Evolutionary conservation across 2,113 vertebrate species (phyloP).

Genomic region (Megatriorchis doriae): DNA sequence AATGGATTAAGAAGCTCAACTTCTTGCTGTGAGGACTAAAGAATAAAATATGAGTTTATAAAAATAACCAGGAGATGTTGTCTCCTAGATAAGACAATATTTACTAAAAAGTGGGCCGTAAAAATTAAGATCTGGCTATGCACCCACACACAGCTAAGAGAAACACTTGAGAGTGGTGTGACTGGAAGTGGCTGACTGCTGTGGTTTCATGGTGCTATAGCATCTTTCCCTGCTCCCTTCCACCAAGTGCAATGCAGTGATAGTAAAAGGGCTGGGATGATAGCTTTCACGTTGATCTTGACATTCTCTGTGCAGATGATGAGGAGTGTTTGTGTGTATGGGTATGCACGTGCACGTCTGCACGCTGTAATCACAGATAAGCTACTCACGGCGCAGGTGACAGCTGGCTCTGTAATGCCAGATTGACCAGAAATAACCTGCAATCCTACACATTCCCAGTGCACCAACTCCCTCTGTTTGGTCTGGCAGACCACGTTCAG

Average conservation of each 20-base stretch:
- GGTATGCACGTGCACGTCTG: fast-evolving
- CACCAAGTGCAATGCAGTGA: background rate
- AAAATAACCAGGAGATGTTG: background rate
- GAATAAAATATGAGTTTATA: background rate
- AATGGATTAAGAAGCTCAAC: background rate
- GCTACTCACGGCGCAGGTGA: fast-evolving
- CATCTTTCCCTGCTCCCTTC: background rate
- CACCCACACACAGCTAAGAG: background rate
- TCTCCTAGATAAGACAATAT: background rate
- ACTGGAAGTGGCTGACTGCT: background rate
- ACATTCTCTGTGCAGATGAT: background rate
- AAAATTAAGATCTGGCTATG: background rate
- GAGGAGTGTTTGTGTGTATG: too few relatives aligned
- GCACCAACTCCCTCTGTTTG: background rate
- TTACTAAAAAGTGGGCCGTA: background rate
- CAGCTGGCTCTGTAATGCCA: background rate
- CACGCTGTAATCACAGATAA: fast-evolving
- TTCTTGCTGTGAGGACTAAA: background rate
- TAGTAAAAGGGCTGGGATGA: background rate
- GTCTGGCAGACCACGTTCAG: background rate
- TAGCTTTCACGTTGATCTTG: fast-evolving
- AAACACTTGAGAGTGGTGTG: background rate
- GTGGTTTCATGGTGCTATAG: background rate
- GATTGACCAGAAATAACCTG: background rate
- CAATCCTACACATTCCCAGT: background rate